These are phyloP conservation scores for Zele albiditarsus DNA, from an alignment of 2,888 invertebrate species.

Conservation along the genomic window DNA sequence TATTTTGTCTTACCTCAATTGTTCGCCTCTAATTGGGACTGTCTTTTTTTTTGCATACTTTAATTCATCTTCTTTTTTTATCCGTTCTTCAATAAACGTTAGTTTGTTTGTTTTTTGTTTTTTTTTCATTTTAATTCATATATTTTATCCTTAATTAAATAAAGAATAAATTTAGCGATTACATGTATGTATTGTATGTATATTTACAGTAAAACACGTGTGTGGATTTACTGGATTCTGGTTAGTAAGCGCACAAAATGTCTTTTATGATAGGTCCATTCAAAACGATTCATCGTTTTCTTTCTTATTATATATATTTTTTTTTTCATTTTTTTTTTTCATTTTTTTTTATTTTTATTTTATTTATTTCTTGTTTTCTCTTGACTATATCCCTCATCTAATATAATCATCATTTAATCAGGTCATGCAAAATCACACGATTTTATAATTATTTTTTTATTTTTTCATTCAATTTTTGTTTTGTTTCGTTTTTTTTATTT, in stretches of 20 bases:
- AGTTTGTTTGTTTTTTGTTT: slow-evolving; percentile 39
- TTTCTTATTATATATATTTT: slow-evolving; percentile 41
- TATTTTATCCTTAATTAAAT: slow-evolving; percentile 3
- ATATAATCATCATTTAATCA: slow-evolving; percentile 27
- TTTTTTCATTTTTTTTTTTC: slow-evolving; percentile 12
- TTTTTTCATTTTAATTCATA: slow-evolving; percentile 25
- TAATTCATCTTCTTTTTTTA: slow-evolving; percentile 30
- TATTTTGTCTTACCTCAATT: slow-evolving; percentile 39
- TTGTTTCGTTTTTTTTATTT: slow-evolving; percentile 44
- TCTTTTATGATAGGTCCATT: slow-evolving; percentile 68
- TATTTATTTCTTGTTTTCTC: not conserved
- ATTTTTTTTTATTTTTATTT: slow-evolving; percentile 14
- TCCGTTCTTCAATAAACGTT: slow-evolving; percentile 40
- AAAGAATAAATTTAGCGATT: slow-evolving; percentile 49
- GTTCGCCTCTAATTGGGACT: slow-evolving; percentile 61
- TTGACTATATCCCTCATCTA: slow-evolving; percentile 15
- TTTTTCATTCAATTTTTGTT: slow-evolving; percentile 23
- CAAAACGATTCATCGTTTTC: slow-evolving; percentile 49
- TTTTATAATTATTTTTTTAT: slow-evolving; percentile 5
- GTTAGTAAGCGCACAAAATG: slow-evolving; percentile 70
- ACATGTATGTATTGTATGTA: slow-evolving; percentile 31
- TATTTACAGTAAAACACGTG: slow-evolving; percentile 36
- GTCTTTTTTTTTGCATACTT: slow-evolving; percentile 58
- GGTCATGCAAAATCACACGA: slow-evolving; percentile 24
- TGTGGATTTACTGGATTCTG: slow-evolving; percentile 35